Percentiles rank a stretch among this genome's conserved stretches.
Evolutionary conservation across 2,113 vertebrate genomes (phyloP).

Genomic region (Embiotoca jacksoni): DNA sequence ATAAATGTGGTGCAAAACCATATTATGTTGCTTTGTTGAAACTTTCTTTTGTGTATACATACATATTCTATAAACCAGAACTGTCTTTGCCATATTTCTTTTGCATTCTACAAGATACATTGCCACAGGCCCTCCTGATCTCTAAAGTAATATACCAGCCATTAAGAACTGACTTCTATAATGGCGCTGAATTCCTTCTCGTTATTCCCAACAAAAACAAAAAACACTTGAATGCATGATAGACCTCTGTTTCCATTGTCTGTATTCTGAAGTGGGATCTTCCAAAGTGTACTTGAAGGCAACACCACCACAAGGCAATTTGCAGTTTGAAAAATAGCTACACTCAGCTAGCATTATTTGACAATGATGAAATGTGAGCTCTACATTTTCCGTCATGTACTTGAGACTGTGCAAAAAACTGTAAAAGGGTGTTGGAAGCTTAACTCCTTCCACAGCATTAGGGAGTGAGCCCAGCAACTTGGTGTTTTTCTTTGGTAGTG

Average conservation of each 20-base stretch:
- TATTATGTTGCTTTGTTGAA: neutral
- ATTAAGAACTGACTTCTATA: slow-evolving; percentile 36
- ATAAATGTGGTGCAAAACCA: neutral
- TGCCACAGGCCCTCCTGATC: slow-evolving; percentile 5
- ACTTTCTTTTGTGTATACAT: neutral
- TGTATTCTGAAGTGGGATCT: slow-evolving; percentile 47
- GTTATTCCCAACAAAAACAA: slow-evolving; percentile 39
- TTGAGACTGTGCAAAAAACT: slow-evolving; percentile 73
- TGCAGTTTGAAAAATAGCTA: slow-evolving; percentile 71
- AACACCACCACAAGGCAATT: slow-evolving; percentile 68
- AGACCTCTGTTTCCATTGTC: slow-evolving; percentile 34
- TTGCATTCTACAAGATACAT: neutral
- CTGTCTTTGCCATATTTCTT: slow-evolving; percentile 1
- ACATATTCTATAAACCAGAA: neutral
- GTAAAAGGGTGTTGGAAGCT: slow-evolving; percentile 66
- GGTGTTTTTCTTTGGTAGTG: slow-evolving; percentile 61
- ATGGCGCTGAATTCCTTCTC: slow-evolving; percentile 24
- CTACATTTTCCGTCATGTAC: slow-evolving; percentile 74
- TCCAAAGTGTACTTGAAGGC: slow-evolving; percentile 57
- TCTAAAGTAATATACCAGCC: slow-evolving; percentile 33
- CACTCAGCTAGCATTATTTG: slow-evolving; percentile 71
- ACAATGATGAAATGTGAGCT: slow-evolving; percentile 80
- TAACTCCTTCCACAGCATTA: slow-evolving; percentile 65
- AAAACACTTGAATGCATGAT: slow-evolving; percentile 41
- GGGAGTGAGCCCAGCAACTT: slow-evolving; percentile 51